phyloP scores from a whole-genome alignment of 2,113 vertebrate genomes.

The Trematocara variabile region DNA sequence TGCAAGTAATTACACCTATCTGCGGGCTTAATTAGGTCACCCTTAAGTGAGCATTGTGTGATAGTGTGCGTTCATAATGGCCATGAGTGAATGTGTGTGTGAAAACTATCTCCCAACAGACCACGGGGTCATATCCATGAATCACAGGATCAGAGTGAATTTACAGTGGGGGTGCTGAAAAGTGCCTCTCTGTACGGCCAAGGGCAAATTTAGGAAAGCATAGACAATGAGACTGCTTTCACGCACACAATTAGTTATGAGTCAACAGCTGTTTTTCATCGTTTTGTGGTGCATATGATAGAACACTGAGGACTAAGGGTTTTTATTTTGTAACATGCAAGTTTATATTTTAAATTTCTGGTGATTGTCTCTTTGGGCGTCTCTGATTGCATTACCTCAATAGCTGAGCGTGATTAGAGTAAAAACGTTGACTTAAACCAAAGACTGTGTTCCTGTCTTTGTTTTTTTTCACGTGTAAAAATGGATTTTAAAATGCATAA shows the following conservation, averaged over 20 bases:
- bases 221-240: neutral
- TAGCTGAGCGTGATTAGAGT: neutral
- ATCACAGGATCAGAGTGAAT: constrained; percentile 24
- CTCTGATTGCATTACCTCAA: neutral
- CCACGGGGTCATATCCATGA: constrained; percentile 9
- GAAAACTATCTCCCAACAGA: constrained; percentile 5
- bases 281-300: neutral
- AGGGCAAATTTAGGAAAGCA: neutral
- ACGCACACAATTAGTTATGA: neutral
- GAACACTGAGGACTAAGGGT: fast-evolving
- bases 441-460: neutral
- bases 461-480: too few relatives aligned
- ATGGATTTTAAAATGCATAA: neutral
- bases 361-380: neutral
- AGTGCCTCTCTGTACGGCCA: neutral
- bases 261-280: neutral
- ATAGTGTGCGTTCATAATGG: constrained; percentile 1
- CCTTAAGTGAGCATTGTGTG: constrained; percentile 51
- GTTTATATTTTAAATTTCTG: neutral
- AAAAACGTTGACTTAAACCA: neutral
- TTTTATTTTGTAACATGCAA: neutral
- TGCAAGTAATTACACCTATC: constrained; percentile 65
- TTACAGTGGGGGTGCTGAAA: neutral
- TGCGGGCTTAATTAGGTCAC: constrained; percentile 65
- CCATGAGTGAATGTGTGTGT: neutral